Evolutionary conservation across 2,113 vertebrate species (phyloP).

Genomic region (Mesocricetus auratus): DNA sequence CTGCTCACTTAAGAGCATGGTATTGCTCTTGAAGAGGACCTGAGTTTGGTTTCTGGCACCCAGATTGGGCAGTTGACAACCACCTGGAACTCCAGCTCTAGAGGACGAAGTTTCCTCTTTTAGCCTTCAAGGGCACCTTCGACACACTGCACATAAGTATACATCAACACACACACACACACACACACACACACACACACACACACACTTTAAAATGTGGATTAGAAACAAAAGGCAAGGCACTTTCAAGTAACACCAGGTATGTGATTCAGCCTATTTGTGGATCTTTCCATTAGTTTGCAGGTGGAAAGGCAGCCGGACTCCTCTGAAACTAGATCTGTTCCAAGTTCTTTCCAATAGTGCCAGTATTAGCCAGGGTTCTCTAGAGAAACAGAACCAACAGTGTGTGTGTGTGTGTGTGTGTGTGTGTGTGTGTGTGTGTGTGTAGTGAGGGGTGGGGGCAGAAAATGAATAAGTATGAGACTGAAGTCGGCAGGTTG

Average conservation of each 20-base stretch:
- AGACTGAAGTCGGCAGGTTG: neutral
- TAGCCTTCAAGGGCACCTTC: neutral
- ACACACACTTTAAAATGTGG: neutral
- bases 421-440: neutral
- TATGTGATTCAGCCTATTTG: neutral
- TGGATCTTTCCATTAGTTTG: neutral
- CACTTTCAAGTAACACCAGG: neutral
- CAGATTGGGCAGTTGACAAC: neutral
- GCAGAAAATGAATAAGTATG: neutral
- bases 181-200: neutral
- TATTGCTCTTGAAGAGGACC: neutral
- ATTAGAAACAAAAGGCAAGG: slow-evolving; percentile 12
- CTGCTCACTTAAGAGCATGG: neutral
- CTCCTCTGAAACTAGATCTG: neutral
- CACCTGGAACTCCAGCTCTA: neutral
- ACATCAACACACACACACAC: neutral
- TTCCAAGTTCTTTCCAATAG: neutral
- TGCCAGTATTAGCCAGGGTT: neutral
- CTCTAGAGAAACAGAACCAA: slow-evolving; percentile 15
- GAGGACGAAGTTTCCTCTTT: neutral
- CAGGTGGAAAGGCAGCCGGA: neutral
- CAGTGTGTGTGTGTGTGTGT: neutral
- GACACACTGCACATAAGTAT: too few species aligned
- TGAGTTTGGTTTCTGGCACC: neutral
- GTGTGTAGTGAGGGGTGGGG: neutral